A percentile compares a stretch with the other conserved stretches of the same genome.
Evolutionary conservation across 2,888 invertebrate genomes (phyloP).

Genomic region (Trichogramma evanescens): DNA sequence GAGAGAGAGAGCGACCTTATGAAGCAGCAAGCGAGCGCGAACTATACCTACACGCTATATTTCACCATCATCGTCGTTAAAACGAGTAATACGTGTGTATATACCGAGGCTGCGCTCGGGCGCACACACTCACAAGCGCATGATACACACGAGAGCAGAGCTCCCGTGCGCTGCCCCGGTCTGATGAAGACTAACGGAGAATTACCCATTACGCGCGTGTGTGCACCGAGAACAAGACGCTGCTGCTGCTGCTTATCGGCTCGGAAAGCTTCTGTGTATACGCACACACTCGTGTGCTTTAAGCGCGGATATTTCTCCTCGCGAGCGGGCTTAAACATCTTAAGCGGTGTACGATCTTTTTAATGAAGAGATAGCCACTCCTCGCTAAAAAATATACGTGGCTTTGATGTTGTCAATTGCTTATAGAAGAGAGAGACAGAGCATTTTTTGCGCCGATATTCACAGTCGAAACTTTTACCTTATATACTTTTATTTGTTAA

Average conservation of each 20-base stretch:
- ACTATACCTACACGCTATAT: slow-evolving; percentile 9
- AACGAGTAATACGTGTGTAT: not conserved
- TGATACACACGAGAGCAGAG: not conserved
- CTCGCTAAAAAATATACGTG: too few species aligned
- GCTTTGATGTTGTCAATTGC: too few species aligned
- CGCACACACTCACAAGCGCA: not conserved
- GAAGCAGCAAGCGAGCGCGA: not conserved
- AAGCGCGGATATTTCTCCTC: too few species aligned
- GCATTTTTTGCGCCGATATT: too few species aligned
- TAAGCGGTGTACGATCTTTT: too few species aligned
- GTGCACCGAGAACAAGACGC: not conserved
- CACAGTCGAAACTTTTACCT: too few species aligned
- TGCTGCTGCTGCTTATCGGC: not conserved
- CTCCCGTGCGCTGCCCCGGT: not conserved
- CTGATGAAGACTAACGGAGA: not conserved
- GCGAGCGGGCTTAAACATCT: too few species aligned
- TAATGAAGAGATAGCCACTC: too few species aligned
- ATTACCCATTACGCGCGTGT: not conserved
- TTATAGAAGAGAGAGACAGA: too few species aligned
- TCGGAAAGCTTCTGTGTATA: not conserved
- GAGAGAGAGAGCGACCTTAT: not conserved
- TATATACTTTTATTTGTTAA: too few species aligned
- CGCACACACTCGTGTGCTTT: not conserved
- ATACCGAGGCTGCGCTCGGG: too few species aligned
- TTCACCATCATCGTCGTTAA: slow-evolving; percentile 18